Evolutionary conservation across 1,140 invertebrate species (phyloP).

Genomic region (Hyles euphorbiae): DNA sequence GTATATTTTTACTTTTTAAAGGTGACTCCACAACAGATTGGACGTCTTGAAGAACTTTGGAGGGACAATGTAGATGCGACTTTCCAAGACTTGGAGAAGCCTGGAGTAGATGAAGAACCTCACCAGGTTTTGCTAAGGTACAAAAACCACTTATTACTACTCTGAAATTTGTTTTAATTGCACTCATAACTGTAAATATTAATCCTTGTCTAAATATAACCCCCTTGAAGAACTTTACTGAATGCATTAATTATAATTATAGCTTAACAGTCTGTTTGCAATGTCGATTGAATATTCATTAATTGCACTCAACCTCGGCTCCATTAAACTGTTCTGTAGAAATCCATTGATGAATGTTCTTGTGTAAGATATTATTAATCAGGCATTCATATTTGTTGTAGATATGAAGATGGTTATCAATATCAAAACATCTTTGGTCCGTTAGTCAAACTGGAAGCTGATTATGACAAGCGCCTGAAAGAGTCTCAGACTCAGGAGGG

Average conservation of each 20-base stretch:
- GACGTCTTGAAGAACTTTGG: slow-evolving; percentile 99
- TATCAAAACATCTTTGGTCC: slow-evolving; percentile 99
- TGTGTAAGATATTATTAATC: too few species aligned
- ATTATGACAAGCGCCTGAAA: slow-evolving; percentile 98
- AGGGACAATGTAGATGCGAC: slow-evolving; percentile 98
- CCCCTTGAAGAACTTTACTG: neutral
- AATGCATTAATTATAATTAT: slow-evolving; percentile 4
- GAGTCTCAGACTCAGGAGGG: slow-evolving; percentile 99
- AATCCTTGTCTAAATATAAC: neutral
- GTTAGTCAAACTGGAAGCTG: slow-evolving; percentile 97
- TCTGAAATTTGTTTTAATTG: neutral
- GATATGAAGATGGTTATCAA: slow-evolving; percentile 98
- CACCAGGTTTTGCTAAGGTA: slow-evolving; percentile 93
- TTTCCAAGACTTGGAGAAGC: slow-evolving; percentile 98
- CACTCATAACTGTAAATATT: neutral
- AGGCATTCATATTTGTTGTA: slow-evolving; percentile 27
- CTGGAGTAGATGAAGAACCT: slow-evolving; percentile 97
- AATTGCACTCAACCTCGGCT: too few species aligned
- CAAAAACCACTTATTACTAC: slow-evolving; percentile 1
- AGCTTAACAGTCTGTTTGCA: neutral
- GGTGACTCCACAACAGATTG: slow-evolving; percentile 97
- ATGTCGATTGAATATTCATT: neutral
- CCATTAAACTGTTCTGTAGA: too few species aligned
- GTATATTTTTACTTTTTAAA: slow-evolving; percentile 51
- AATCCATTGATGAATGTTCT: too few species aligned